These are phyloP conservation scores for Heteromormyrus szaboi DNA, from an alignment of 2,797 vertebrate genomes.

Conservation along the genomic window DNA sequence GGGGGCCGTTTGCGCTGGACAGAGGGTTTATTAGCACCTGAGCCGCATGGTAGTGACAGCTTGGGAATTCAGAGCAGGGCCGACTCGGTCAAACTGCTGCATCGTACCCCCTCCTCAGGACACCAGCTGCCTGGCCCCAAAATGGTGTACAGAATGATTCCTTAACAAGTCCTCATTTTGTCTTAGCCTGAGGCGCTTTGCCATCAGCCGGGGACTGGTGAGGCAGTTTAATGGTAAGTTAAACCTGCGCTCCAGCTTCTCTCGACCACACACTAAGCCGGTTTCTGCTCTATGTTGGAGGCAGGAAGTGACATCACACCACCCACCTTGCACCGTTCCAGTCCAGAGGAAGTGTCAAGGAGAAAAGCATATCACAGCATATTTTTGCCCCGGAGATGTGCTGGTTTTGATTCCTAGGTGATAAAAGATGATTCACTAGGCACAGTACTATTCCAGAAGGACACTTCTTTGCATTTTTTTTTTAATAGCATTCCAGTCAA, in stretches of 20 bases:
- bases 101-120: background rate
- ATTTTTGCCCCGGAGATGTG: conserved; percentile 1
- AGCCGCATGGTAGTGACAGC: background rate
- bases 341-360: conserved; percentile 13
- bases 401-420: conserved; percentile 36
- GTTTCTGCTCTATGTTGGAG: background rate
- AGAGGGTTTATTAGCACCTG: background rate
- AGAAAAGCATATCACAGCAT: conserved; percentile 5
- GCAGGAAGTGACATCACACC: conserved; percentile 16
- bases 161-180: background rate
- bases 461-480: conserved; percentile 50
- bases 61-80: background rate
- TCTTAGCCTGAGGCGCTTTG: background rate
- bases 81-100: background rate
- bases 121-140: background rate
- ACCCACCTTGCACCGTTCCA: conserved; percentile 3
- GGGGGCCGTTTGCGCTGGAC: background rate
- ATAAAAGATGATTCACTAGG: conserved; percentile 44
- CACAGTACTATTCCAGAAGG: conserved; percentile 39
- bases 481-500: conserved; percentile 58
- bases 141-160: background rate
- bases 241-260: background rate
- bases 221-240: background rate
- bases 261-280: background rate
- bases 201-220: background rate